Percentiles rank a stretch among this genome's conserved stretches.
phyloP scores from a whole-genome alignment of 2,797 vertebrate genomes.

The Champsocephalus gunnari region DNA sequence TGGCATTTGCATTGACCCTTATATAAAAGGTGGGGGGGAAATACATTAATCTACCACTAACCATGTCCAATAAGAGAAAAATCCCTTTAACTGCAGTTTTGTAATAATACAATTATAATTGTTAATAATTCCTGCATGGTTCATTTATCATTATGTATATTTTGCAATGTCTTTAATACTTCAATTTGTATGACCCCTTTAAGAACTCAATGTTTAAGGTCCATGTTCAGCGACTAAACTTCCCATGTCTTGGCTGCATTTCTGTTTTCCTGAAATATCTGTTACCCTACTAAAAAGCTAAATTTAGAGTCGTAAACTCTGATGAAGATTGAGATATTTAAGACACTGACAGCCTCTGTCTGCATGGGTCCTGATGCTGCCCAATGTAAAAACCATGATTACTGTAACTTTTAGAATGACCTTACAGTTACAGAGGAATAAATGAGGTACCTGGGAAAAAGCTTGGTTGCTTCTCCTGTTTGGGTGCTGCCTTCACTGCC shows the following conservation, averaged over 20 bases:
- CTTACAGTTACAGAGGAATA: constrained; percentile 14
- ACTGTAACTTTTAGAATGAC: background rate
- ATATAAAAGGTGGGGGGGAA: too few species aligned
- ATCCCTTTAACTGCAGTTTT: background rate
- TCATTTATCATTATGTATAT: background rate
- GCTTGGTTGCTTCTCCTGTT: constrained; percentile 3
- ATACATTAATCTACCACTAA: too few species aligned
- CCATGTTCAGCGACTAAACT: background rate
- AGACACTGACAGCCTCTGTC: background rate
- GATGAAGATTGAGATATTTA: background rate
- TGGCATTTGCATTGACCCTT: too few species aligned
- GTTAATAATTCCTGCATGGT: background rate
- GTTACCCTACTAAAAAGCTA: background rate
- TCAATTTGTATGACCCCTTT: too few species aligned
- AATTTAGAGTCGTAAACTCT: background rate
- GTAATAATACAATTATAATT: background rate
- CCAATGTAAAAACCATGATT: background rate
- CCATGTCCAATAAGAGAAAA: background rate
- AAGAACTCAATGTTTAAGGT: background rate
- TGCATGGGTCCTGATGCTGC: background rate
- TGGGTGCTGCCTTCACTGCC: constrained; percentile 37
- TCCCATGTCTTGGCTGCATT: background rate
- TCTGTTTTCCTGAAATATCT: background rate
- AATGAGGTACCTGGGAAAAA: constrained; percentile 1
- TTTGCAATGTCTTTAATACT: background rate